Percentiles rank a stretch among this genome's conserved stretches.
Evolutionary conservation across 2,797 vertebrate species (phyloP).

Genomic region (Schizothorax lantsangensis): DNA sequence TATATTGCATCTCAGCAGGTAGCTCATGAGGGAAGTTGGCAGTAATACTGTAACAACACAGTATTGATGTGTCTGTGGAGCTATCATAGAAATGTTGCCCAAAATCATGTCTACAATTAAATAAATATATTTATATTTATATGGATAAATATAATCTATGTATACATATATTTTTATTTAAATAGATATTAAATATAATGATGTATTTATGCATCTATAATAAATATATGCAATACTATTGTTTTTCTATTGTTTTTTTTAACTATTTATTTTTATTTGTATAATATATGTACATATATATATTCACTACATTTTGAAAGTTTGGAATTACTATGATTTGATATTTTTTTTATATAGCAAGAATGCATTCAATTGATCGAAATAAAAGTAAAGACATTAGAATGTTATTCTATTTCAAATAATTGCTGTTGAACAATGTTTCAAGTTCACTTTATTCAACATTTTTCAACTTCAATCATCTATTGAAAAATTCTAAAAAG

Average conservation of each 20-base stretch:
- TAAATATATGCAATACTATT: not conserved
- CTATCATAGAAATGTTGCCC: not conserved
- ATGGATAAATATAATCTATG: not conserved
- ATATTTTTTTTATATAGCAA: not conserved
- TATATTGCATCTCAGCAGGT: not conserved
- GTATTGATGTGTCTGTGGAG: not conserved
- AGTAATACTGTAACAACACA: conserved; percentile 3
- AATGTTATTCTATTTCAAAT: not conserved
- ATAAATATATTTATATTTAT: not conserved
- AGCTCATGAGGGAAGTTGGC: not conserved
- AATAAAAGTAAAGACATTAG: not conserved
- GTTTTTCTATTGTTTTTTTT: too few relatives aligned
- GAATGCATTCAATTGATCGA: not conserved
- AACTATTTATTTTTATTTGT: not conserved
- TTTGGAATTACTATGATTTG: not conserved
- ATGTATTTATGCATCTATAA: not conserved
- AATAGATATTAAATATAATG: not conserved
- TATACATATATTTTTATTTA: not conserved
- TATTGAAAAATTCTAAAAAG: not conserved
- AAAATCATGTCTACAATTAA: not conserved
- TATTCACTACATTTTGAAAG: not conserved
- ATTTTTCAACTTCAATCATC: not conserved
- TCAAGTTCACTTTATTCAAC: not conserved
- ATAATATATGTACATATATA: not conserved
- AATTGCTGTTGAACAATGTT: not conserved